Base-by-base conservation (phyloP, 1,140 invertebrate species). In the Cotesia vestalis region DNA sequence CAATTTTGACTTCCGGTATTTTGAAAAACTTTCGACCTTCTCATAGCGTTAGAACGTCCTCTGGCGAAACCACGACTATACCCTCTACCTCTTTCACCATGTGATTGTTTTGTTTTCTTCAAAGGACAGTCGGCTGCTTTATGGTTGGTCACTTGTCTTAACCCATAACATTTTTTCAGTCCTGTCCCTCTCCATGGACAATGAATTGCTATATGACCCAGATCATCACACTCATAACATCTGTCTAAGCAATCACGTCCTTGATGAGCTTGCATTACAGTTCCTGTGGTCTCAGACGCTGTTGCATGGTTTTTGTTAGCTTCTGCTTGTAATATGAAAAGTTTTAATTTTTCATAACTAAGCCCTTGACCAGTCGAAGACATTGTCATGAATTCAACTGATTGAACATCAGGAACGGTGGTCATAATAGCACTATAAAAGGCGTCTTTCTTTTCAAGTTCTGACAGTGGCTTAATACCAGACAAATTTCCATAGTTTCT, bases 381-480 rank as follows among this genome's bases (percentile, higher is more conserved):
- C 27, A 71, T 76, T 12, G 67, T 71, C 17, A 77, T 4, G 52
- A 67, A 75, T 1, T 77, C 66, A 36, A 68, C 61, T 8, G 55
- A 27, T 66, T 77, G 73, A 1, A 76, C 74, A 9, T 69, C 38
- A 17, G 75, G 76, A 4, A 78, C 71, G 14, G 67, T 36, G 6
- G 9, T 11, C 36, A 70, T 68, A 12, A 77, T 67, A 1, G 73
- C 71, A 69, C 77, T 78, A 40, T 67, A 76, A 59, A 78, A 77
- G 0, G 72, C 69, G 74, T 78, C 74, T n/a, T 71, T 67, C 63
- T 77, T 78, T 63, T 77, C 77, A 34, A 66, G 38, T 17, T 77
- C 74, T 0, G 71, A 64, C 11, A 77, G 40, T 35, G 73, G 46
- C 11, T 20, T 27, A n/a, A 40, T 27, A 12, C 68, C 64, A 11